These are phyloP conservation scores for Sesamia nonagrioides DNA, from an alignment of 1,140 invertebrate genomes.

Conservation along the genomic window DNA sequence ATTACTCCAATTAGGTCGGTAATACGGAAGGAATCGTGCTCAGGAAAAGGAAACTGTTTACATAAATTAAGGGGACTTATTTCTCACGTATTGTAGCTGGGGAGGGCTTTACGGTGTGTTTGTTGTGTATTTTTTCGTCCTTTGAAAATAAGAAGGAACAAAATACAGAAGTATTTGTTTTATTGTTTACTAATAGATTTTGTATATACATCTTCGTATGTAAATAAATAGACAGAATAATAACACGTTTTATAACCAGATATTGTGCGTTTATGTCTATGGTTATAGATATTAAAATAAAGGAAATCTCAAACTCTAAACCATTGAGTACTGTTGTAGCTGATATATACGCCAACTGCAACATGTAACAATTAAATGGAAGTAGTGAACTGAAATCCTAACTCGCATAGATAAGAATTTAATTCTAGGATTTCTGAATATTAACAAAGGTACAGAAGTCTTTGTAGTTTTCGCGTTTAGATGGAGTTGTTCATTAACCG, in stretches of 20 bases:
- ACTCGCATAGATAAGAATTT: not conserved
- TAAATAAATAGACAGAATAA: not conserved
- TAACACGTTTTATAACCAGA: constrained; percentile 5
- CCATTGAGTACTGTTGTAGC: constrained; percentile 5
- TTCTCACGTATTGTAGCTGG: not conserved
- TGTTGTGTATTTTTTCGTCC: constrained; percentile 2
- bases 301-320: constrained; percentile 7
- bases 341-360: constrained; percentile 20
- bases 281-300: constrained; percentile 27
- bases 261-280: constrained; percentile 17
- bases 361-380: constrained; percentile 5
- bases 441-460: not conserved
- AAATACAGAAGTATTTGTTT: not conserved
- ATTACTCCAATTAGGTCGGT: constrained; percentile 34
- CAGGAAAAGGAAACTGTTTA: constrained; percentile 31
- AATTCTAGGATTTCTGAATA: not conserved
- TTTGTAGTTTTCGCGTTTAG: no score
- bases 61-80: constrained; percentile 23
- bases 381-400: not conserved
- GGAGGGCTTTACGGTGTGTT: not conserved
- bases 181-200: not conserved
- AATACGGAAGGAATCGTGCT: constrained; percentile 32
- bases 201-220: no score
- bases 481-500: no score
- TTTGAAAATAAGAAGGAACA: not conserved